Base-by-base conservation (phyloP, 2,888 invertebrate genomes). In the Meandrusa payeni region DNA sequence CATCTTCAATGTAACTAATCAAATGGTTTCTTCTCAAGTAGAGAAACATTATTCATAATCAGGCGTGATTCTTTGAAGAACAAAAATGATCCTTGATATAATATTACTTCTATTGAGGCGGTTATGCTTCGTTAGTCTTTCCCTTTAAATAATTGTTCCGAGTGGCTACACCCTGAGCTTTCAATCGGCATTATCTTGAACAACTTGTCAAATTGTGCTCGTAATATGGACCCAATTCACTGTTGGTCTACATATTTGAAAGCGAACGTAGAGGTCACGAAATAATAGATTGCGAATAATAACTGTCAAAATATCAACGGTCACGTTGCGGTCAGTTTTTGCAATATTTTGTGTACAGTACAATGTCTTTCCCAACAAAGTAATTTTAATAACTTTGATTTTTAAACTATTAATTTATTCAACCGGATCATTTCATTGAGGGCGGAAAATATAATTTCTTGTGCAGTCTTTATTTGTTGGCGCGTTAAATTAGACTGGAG, bases 181-280 rank as follows among this genome's bases (percentile, higher is more conserved):
- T 26, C 38, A 31, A 39, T 44, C 32, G 24, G 23, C 11, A 39
- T 46, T 40, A 29, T 39, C 37, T 40, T 44, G 22, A 24, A 28
- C 36, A 39, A 37, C 28, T 42, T 51, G 40, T 50, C 47, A 47
- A 46, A 39, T 46, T 32, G 37, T 39, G 34, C 19, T 36, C 24
- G 44, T 29, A 47, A 46, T 43, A 41, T 23, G 41, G 50, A 47
- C 47, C 44, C 29, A 31, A 47, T 36, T 50, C 46, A 31, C 48
- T 41, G 50, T 51, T 54, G 52, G 48, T 58, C 57, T 53, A 55
- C 50, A 57, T 57, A 57, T 57, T 62, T 51, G 57, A 63, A 62
- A 62, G 59, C 57, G 47, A 46, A 32, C 36, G 46, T 43, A 47
- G 52, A 61, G 59, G 63, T 59, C 58, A 49, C 38, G 46, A 28